Base-by-base conservation (phyloP, 2,113 vertebrate species). In the Psammodynastes pulverulentus region DNA sequence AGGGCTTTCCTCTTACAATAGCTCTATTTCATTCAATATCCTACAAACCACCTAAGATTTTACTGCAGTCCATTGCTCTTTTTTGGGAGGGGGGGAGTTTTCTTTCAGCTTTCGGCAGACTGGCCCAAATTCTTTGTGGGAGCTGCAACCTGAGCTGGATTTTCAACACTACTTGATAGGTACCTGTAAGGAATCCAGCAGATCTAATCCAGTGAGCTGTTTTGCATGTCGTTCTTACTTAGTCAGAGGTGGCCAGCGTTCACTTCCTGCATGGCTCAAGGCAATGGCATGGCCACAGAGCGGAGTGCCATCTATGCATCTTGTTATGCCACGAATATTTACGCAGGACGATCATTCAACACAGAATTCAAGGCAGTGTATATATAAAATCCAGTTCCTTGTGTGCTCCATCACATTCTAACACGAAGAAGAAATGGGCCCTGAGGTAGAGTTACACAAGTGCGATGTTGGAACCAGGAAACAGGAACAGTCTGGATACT, bases 201-300 rank as follows among this genome's bases (percentile, higher is more conserved):
- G n/a, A 87, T 72, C 84, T n/a, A 34, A 43, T 9, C 58, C 58
- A 29, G 26, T 29, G 52, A 86, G 34, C 58, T 26, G 10, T 12
- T 58, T 17, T 24, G 19, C 49, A 45, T 53, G 51, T 79, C 34
- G 15, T 39, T 48, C 91, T 21, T 52, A 48, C 21, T 24, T 49
- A 45, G 34, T 39, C 43, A 72, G 29, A 34, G 45, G 56, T 43
- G 62, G 54, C n/a, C 15, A 23, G 48, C 67, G 45, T 49, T n/a
- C 34, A n/a, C 87, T 91, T 91, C 91, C 91, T 79, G 86, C 13
- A 39, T 72, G 91, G 91, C 91, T 88, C 48, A 91, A 79, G 51
- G n/a, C 45, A 91, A 67, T 12, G 13, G 24, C 52, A 86, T 56
- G 54, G 90, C 29, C 54, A 67, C 46, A 46, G 39, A 48, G 19